Evolutionary conservation across 2,113 vertebrate genomes (phyloP).

Genomic region (Castor canadensis): DNA sequence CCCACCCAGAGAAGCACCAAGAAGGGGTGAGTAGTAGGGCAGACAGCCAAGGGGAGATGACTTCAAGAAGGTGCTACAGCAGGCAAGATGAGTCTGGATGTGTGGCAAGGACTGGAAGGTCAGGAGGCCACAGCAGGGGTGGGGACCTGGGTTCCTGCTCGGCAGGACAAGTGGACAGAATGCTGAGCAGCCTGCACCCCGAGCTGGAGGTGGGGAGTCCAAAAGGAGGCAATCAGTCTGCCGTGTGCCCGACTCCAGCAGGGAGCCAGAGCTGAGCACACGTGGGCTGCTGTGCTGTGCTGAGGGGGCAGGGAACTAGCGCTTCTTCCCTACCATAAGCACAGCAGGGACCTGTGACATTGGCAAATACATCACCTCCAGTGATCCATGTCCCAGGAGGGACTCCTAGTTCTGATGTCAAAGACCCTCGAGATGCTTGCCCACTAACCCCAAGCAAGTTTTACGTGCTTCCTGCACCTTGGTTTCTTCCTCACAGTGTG

Average conservation of each 20-base stretch:
- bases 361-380: not conserved
- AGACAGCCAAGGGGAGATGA: too few species aligned
- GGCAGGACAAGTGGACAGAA: not conserved
- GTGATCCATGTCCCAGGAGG: too few species aligned
- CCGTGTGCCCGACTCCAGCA: not conserved
- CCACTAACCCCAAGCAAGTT: not conserved
- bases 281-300: not conserved
- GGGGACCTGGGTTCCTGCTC: not conserved
- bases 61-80: not conserved
- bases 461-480: not conserved
- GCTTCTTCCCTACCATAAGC: not conserved
- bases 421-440: not conserved
- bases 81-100: too few species aligned
- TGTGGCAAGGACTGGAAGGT: too few species aligned
- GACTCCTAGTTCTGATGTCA: not conserved
- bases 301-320: not conserved
- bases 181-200: too few species aligned
- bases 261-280: not conserved
- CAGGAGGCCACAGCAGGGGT: not conserved
- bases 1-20: not conserved
- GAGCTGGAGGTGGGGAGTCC: not conserved
- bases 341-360: not conserved
- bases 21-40: rapidly evolving
- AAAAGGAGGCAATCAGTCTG: rapidly evolving
- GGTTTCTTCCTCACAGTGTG: not conserved